phyloP scores from a whole-genome alignment of 2,888 invertebrate species.

The Calliopum simillimum region DNA sequence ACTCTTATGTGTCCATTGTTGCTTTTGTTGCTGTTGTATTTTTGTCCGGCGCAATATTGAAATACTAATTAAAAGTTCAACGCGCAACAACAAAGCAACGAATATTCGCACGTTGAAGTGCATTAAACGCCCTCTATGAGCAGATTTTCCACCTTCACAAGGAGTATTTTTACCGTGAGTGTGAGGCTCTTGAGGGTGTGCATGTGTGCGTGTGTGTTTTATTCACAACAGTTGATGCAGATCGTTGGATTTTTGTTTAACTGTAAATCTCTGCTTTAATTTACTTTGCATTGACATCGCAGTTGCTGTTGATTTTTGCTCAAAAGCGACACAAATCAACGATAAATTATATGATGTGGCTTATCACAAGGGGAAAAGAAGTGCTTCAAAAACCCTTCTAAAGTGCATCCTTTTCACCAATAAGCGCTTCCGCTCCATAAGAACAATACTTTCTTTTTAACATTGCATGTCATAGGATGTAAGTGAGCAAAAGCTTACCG shows the following conservation, averaged over 20 bases:
- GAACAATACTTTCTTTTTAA: too few species aligned
- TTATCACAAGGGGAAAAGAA: too few species aligned
- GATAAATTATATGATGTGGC: constrained; percentile 14
- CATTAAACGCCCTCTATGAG: neutral
- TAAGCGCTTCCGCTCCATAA: too few species aligned
- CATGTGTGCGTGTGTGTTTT: neutral
- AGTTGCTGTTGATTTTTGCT: neutral
- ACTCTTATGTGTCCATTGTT: constrained; percentile 20
- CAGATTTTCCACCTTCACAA: neutral
- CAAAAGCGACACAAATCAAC: neutral
- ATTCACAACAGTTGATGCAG: constrained; percentile 8
- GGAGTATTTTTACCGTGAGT: neutral
- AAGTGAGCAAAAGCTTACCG: too few species aligned
- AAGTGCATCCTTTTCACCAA: too few species aligned
- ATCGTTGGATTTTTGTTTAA: neutral
- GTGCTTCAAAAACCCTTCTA: too few species aligned
- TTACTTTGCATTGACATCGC: neutral
- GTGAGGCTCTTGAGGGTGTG: neutral
- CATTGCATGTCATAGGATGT: too few species aligned
- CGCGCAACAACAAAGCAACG: neutral
- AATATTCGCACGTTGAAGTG: neutral
- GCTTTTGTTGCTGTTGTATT: constrained; percentile 17
- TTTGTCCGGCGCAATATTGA: constrained; percentile 33
- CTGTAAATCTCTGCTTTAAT: constrained; percentile 14
- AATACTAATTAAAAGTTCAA: constrained; percentile 32